Evolutionary conservation across 2,888 invertebrate species (phyloP), one percentile per base, ranked within the genome.

Genomic region (Sylvicola cinctus): DNA sequence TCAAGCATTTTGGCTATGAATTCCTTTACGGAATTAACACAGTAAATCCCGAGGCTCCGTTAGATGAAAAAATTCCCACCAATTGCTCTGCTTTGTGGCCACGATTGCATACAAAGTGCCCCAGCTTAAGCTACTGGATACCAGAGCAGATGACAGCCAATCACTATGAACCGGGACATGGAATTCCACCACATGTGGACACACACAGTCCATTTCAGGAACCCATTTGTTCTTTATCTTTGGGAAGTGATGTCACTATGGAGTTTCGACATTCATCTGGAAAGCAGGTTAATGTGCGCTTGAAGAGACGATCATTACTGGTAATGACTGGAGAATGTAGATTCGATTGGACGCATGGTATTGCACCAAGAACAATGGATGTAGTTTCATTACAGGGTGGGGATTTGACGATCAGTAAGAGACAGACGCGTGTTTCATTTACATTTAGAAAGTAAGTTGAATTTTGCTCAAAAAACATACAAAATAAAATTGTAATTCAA

Each of bases 121-220:
- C 55, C 14, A 48, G 54, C 38, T 49, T 62, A 42, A 50, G 54
- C 16, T 55, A 59, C 38, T 58, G 60, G 29, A 39, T 49, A 16
- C 85, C 85, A 3, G 75, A 88, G 59, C 90, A 90, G 49, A 49
- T 88, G 31, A 90, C 90, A 1, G 68, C 87, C 0, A 90, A 90
- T 53, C 68, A 69, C 45, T 90, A 90, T 55, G 54, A 62, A 38
- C 76, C 84, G 31, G 88, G 90, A 11, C 85, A 88, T 64, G 83
- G 81, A 66, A 96, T 98, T 50, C 95, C 96, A 23, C 70, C 79
- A 0, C 96, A 98, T 57, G 74, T 91, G 14, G 96, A 98, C 52
- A 91, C 87, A 0, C 91, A 93, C 50, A 88, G 88, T 54, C 80
- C 88, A 1, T 98, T 96, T 58, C 77, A 81, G 42, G 77, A 78